Percentiles rank a stretch among this genome's conserved stretches.
phyloP scores from a whole-genome alignment of 2,888 invertebrate species.

The Amiota mariae region DNA sequence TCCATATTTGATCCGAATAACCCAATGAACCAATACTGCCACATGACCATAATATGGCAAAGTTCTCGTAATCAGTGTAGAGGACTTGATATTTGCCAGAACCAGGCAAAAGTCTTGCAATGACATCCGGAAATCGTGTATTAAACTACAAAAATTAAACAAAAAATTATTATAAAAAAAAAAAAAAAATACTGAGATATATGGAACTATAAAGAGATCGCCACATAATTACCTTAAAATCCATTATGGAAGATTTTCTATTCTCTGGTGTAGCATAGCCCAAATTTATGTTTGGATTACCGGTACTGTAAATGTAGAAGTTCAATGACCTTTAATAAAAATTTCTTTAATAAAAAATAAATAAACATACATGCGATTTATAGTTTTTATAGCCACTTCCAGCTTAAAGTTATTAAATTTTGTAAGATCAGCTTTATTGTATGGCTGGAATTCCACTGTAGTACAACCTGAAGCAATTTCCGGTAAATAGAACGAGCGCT shows the following conservation, averaged over 20 bases:
- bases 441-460: slow-evolving; percentile 76
- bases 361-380: slow-evolving; percentile 79
- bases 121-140: slow-evolving; percentile 78
- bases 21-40: slow-evolving; percentile 76
- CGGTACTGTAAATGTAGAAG: slow-evolving; percentile 75
- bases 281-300: slow-evolving; percentile 76
- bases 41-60: slow-evolving; percentile 84
- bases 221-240: slow-evolving; percentile 69
- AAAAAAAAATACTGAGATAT: neutral
- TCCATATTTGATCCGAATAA: slow-evolving; percentile 81
- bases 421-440: slow-evolving; percentile 61
- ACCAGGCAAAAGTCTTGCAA: slow-evolving; percentile 81
- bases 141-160: slow-evolving; percentile 74
- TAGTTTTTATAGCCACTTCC: slow-evolving; percentile 78
- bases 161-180: neutral
- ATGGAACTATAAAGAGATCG: neutral
- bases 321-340: neutral
- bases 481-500: slow-evolving; percentile 83
- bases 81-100: slow-evolving; percentile 83
- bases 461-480: slow-evolving; percentile 83
- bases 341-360: neutral
- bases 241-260: slow-evolving; percentile 75
- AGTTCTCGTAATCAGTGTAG: slow-evolving; percentile 82
- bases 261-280: slow-evolving; percentile 79
- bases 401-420: slow-evolving; percentile 76